Conservation (phyloP, 1,140 invertebrate species). For the Hetaerina americana region DNA sequence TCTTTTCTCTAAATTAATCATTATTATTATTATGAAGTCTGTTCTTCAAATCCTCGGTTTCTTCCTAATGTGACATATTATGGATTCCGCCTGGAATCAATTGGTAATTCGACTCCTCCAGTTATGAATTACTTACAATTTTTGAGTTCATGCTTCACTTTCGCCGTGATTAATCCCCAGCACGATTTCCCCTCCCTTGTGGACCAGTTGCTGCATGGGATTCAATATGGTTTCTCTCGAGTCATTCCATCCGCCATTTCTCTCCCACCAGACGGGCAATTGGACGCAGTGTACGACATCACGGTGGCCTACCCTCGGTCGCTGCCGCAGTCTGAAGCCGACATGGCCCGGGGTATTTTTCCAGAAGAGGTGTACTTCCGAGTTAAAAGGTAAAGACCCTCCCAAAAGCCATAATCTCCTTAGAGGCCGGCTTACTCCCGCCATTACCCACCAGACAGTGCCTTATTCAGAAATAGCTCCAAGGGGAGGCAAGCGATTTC, state of each 20-base stretch:
- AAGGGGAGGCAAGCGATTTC: too few relatives aligned
- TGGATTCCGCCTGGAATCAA: too few relatives aligned
- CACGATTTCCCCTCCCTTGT: too few relatives aligned
- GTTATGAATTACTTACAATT: neutral
- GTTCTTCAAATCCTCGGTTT: neutral
- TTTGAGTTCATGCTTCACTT: neutral
- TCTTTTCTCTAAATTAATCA: too few relatives aligned
- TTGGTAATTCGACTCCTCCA: too few relatives aligned
- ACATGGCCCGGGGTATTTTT: conserved; percentile 45
- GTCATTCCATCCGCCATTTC: conserved; percentile 2
- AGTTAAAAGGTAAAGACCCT: conserved; percentile 55
- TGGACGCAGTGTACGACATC: conserved; percentile 65
- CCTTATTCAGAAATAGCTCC: too few relatives aligned
- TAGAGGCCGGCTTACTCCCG: too few relatives aligned
- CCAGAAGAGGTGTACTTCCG: conserved; percentile 61
- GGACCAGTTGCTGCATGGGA: too few relatives aligned
- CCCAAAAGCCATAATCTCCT: too few relatives aligned
- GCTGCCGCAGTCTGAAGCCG: conserved; percentile 52
- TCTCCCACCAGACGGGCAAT: conserved; percentile 32
- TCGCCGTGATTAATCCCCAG: too few relatives aligned
- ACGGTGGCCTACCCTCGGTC: conserved; percentile 59
- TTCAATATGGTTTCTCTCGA: neutral
- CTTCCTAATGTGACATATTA: too few relatives aligned
- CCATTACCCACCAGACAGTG: too few relatives aligned
- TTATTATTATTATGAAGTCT: neutral